Conservation (phyloP, 2,888 invertebrate genomes). For the Drosophila hawaiiensis region DNA sequence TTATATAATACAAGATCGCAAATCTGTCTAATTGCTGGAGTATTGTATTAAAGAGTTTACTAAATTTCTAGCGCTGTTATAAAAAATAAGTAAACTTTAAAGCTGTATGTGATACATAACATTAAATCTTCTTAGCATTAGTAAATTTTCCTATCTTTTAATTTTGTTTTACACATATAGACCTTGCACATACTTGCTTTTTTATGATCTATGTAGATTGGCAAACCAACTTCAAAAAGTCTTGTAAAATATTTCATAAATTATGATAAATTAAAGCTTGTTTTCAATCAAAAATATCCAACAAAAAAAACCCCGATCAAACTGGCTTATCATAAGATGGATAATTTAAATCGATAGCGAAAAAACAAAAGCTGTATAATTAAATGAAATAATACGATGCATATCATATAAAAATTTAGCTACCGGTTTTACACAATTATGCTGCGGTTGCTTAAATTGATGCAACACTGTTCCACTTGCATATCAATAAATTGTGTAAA, state of each 20-base stretch:
- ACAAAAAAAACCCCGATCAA: background rate
- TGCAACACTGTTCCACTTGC: constrained; percentile 36
- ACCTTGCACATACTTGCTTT: constrained; percentile 18
- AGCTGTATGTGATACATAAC: background rate
- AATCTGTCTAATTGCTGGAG: background rate
- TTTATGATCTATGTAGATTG: constrained; percentile 5
- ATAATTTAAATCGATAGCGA: constrained; percentile 20
- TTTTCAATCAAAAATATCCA: constrained; percentile 34
- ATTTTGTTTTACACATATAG: background rate
- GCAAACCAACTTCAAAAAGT: constrained; percentile 12
- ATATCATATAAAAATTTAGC: constrained; percentile 1
- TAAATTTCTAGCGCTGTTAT: background rate
- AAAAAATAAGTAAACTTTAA: background rate
- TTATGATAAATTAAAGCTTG: constrained; percentile 50
- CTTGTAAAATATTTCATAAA: constrained; percentile 36
- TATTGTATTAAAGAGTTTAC: background rate
- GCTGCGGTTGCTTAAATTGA: constrained; percentile 3
- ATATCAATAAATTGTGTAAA: constrained; percentile 54
- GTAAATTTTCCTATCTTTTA: background rate
- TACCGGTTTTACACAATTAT: constrained; percentile 36
- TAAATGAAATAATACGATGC: constrained; percentile 1
- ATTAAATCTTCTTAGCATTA: constrained; percentile 17
- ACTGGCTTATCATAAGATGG: constrained; percentile 21
- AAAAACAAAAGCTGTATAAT: constrained; percentile 27
- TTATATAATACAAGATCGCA: background rate